Conservation (phyloP, 2,888 invertebrate genomes). For the Slavum lentiscoides region DNA sequence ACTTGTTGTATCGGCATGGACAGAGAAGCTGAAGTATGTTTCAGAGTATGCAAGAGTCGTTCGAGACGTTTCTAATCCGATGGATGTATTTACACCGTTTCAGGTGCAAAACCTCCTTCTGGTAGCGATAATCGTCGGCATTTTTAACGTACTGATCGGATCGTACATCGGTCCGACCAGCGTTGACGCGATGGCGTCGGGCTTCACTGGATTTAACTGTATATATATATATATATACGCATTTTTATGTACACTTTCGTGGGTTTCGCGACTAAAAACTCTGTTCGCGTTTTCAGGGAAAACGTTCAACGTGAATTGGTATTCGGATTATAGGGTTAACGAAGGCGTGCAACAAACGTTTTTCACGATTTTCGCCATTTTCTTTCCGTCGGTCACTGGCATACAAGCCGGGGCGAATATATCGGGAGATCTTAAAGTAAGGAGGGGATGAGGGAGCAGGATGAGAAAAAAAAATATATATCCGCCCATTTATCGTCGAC, state of each 20-base stretch:
- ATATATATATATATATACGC: constrained; percentile 60
- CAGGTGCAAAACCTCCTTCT: constrained; percentile 40
- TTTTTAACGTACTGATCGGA: constrained; percentile 69
- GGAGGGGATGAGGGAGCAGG: too few species aligned
- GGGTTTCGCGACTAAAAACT: background rate
- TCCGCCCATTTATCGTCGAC: background rate
- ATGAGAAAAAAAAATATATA: too few species aligned
- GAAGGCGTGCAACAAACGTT: constrained; percentile 76
- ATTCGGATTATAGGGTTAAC: constrained; percentile 70
- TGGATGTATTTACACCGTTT: background rate
- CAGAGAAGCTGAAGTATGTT: constrained; percentile 87
- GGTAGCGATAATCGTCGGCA: constrained; percentile 17
- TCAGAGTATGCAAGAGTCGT: too few species aligned
- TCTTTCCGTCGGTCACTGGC: constrained; percentile 96
- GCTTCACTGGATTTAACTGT: constrained; percentile 85
- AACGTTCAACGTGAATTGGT: constrained; percentile 71
- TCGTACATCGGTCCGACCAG: constrained; percentile 76
- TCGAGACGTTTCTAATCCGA: background rate
- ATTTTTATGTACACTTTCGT: too few species aligned
- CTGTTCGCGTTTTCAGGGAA: constrained; percentile 63
- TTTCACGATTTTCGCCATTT: constrained; percentile 83
- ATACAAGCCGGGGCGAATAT: constrained; percentile 97
- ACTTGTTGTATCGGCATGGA: constrained; percentile 94
- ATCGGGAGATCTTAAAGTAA: constrained; percentile 92
- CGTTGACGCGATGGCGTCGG: constrained; percentile 67